Base-by-base conservation (phyloP, 2,797 vertebrate species). In the Argyrosomus regius region DNA sequence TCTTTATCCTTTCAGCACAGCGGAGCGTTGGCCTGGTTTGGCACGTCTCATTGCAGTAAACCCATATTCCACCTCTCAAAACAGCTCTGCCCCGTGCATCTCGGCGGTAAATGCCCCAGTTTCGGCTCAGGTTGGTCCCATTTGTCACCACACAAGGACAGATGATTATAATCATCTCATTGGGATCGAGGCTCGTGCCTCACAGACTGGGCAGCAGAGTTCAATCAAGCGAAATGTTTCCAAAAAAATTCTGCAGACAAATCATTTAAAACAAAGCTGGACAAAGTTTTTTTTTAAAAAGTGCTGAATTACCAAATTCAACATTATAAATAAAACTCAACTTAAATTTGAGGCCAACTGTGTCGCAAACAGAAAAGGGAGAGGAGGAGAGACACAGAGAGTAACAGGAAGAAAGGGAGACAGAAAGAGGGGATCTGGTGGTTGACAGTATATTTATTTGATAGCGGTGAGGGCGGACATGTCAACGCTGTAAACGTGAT, bases 381-480 rank as follows among this genome's bases (percentile, higher is more conserved):
- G 2, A 58, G 24, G 45, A 52, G 31, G 9, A 59, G 53, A 71
- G 13, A 56, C 71, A 72, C 39, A 18, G 31, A 62, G 46, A 39
- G 28, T 24, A 39, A 28, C 1, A 28, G 10, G 8, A 73, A 53
- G 50, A 68, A 35, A 56, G 16, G 16, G 45, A 62, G 56, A 49
- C 3, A 64, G 43, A 48, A 18, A 48, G 65, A 62, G 48, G 9
- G 39, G 57, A 74, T 65, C 48, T 48, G 46, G 46, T 22, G 28
- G 83, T 18, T 83, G 87, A 85, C 73, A 69, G 84, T 80, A 39
- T 83, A 53, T 85, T 84, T 82, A 86, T 89, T 86, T 86, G 80
- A 88, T 84, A 53, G 74, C 17, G 14, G 22, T 53, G 78, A 82
- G 76, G 84, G 76, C 63, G 54, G 81, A 62, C 69, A 49, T 53